phyloP scores from a whole-genome alignment of 2,113 vertebrate genomes.

The Hippocampus guttulatus region DNA sequence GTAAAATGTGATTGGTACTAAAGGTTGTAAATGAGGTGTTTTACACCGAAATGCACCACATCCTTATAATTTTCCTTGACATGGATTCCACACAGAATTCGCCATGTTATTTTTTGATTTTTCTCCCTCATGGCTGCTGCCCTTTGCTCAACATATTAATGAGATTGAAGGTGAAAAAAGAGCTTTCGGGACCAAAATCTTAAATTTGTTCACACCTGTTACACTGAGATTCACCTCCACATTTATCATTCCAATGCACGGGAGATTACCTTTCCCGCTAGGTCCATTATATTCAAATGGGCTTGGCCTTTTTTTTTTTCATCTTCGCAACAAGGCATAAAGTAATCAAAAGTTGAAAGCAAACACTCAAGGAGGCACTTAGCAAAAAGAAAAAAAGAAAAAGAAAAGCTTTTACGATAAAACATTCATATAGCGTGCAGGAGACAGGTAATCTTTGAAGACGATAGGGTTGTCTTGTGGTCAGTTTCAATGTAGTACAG shows the following conservation, averaged over 20 bases:
- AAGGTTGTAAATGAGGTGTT: slow-evolving; percentile 56
- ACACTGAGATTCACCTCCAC: slow-evolving; percentile 34
- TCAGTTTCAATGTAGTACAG: slow-evolving; percentile 61
- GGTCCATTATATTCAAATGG: slow-evolving; percentile 69
- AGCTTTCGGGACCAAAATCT: slow-evolving; percentile 19
- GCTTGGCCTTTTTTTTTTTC: slow-evolving; percentile 33
- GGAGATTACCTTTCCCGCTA: slow-evolving; percentile 60
- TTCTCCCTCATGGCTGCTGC: slow-evolving; percentile 58
- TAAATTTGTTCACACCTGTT: slow-evolving; percentile 44
- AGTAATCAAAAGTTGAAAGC: slow-evolving; percentile 79
- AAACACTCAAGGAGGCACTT: slow-evolving; percentile 75
- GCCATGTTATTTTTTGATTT: slow-evolving; percentile 47
- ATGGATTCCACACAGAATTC: slow-evolving; percentile 43
- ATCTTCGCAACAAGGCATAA: slow-evolving; percentile 64
- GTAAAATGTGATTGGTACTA: slow-evolving; percentile 39
- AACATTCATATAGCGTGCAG: slow-evolving; percentile 77
- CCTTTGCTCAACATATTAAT: not conserved
- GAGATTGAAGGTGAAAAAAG: slow-evolving; percentile 19
- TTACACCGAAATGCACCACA: slow-evolving; percentile 59
- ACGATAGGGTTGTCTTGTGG: slow-evolving; percentile 70
- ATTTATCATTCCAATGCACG: slow-evolving; percentile 37
- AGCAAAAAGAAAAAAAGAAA: slow-evolving; percentile 74
- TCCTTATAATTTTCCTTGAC: slow-evolving; percentile 47
- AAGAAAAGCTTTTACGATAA: slow-evolving; percentile 78
- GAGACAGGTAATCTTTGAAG: slow-evolving; percentile 68